Base-by-base conservation (phyloP, 2,888 invertebrate species). In the Eudasyphora cyanicolor region DNA sequence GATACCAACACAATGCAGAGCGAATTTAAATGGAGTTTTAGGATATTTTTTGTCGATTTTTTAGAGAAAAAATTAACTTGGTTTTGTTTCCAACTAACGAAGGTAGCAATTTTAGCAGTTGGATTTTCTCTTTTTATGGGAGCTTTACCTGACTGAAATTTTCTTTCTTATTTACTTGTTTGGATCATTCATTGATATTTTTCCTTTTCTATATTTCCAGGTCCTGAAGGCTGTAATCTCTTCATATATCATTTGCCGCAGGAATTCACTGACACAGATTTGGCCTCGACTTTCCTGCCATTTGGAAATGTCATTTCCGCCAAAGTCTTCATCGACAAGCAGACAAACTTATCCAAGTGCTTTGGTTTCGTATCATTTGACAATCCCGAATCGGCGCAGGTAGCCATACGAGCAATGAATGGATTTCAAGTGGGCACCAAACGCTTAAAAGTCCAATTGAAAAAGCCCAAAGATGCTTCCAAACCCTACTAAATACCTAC, bases 291-390 rank as follows among this genome's bases (percentile, higher is more conserved):
- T 89, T 99, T 99, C 94, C 94, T 97, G 92, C 98, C 99, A 83
- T 99, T 99, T 93, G 99, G 99, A 90, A 97, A 96, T 93, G 98
- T 99, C 91, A 96, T 99, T 92, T 99, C 99, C 88, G 98, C 99
- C 89, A 99, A 99, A 95, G 99, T 99, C 93, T 99, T 99, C 94
- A 98, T 99, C 93, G 99, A 99, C 94, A 99, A 99, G 93, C 98
- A 98, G 93, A 99, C 99, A 89, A 99, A 99, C 94, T 95, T 99
- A 90, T 99, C 99, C 91, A 99, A 99, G 94, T 99, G 99, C 94
- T 99, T 99, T 93, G 99, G 98, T 89, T 99, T 99, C 93, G 98
- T 99, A 87, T 98, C 98, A 82, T 99, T 97, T 93, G 98, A 98
- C 93, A 98, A 98, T 93, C 95, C 96, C 82, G 93, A 96, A 89